These are phyloP conservation scores for Pristionchus entomophagus DNA, from an alignment of 2,888 invertebrate species.

Conservation along the genomic window DNA sequence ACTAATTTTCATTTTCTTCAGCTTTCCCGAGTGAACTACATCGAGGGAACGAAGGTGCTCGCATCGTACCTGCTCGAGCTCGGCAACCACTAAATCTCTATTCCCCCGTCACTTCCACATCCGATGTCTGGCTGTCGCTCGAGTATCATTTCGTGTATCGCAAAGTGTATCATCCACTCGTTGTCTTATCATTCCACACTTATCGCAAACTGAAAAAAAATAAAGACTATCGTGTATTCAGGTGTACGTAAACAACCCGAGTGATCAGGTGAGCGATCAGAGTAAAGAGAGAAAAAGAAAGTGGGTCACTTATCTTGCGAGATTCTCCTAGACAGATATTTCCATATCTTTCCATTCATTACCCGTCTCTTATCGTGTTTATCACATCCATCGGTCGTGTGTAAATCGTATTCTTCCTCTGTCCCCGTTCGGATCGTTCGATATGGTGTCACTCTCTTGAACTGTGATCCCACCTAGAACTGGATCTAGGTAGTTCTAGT, in stretches of 20 bases:
- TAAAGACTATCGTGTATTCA: too few relatives aligned
- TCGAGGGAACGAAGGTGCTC: slow-evolving; percentile 63
- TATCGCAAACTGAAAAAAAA: not conserved
- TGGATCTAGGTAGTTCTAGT: too few relatives aligned
- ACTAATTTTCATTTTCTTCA: slow-evolving; percentile 76
- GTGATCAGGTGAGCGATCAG: not conserved
- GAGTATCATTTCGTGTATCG: not conserved
- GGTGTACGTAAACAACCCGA: not conserved
- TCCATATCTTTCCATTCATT: not conserved
- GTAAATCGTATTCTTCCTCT: not conserved
- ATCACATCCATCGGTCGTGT: not conserved
- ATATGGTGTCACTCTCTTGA: too few relatives aligned
- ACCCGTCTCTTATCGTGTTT: not conserved
- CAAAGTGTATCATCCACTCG: slow-evolving; percentile 4
- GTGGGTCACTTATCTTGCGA: too few relatives aligned
- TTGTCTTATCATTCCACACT: not conserved
- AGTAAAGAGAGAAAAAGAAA: not conserved
- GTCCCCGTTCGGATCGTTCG: too few relatives aligned
- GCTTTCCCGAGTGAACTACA: slow-evolving; percentile 82
- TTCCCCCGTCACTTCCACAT: not conserved
- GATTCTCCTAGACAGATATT: not conserved
- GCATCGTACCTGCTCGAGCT: slow-evolving; percentile 65
- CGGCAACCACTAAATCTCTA: slow-evolving; percentile 11
- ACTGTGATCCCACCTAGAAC: too few relatives aligned
- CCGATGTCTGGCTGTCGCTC: not conserved